Percentiles rank a stretch among this genome's conserved stretches.
These are phyloP conservation scores for Drosophila borealis DNA, from an alignment of 2,888 invertebrate species.

Conservation along the genomic window DNA sequence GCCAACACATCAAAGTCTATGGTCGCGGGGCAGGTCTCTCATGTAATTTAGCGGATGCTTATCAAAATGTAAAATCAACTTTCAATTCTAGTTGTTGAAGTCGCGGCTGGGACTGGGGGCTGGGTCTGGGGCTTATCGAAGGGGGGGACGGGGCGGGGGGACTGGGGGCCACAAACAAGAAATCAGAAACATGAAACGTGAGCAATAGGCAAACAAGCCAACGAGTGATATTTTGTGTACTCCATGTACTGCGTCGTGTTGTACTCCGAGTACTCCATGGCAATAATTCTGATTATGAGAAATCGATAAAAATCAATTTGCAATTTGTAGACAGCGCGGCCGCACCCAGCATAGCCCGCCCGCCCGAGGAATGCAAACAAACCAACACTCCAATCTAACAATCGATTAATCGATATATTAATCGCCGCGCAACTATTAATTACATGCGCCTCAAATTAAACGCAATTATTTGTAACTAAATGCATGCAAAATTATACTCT, in stretches of 20 bases:
- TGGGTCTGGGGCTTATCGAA: neutral
- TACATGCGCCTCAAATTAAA: conserved; percentile 51
- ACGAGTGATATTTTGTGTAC: conserved; percentile 75
- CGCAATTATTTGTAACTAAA: conserved; percentile 54
- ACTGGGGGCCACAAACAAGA: conserved; percentile 17
- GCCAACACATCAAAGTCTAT: conserved; percentile 74
- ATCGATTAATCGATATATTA: conserved; percentile 58
- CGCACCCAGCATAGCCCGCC: conserved; percentile 50
- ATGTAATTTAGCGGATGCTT: conserved; percentile 77
- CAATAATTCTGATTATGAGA: conserved; percentile 74
- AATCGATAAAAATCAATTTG: conserved; percentile 80
- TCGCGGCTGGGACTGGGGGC: neutral
- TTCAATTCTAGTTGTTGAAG: conserved; percentile 62
- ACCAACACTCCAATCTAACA: conserved; percentile 3
- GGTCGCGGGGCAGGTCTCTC: conserved; percentile 62
- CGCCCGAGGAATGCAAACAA: conserved; percentile 3
- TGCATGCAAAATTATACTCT: conserved; percentile 33
- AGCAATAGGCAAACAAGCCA: conserved; percentile 70
- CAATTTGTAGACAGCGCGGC: conserved; percentile 69
- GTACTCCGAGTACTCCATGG: conserved; percentile 22
- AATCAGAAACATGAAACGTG: conserved; percentile 46
- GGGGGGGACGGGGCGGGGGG: neutral
- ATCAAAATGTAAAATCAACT: conserved; percentile 78
- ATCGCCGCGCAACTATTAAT: conserved; percentile 60
- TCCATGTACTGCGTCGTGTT: conserved; percentile 5